Conservation (phyloP, 64 coral and sea anemone genomes). For the Pocillopora verrucosa region DNA sequence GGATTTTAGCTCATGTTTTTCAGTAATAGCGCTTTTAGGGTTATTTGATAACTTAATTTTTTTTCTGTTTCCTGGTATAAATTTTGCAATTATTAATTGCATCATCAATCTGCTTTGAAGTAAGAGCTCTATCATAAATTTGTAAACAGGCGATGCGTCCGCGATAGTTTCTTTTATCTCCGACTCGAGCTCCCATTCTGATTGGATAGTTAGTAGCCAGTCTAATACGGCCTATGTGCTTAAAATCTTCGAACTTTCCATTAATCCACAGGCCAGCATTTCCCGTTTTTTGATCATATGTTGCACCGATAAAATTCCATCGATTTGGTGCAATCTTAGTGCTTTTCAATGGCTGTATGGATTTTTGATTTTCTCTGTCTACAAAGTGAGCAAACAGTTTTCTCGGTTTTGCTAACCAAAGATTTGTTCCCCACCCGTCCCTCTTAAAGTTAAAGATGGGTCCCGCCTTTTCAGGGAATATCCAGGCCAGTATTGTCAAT, state of each 20-base stretch:
- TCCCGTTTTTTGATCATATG: conserved; percentile 46
- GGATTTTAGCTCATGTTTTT: no score
- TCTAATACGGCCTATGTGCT: conserved; percentile 7
- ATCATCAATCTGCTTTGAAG: conserved; percentile 14
- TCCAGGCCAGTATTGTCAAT: conserved; percentile 38
- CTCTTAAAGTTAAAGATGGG: conserved; percentile 38
- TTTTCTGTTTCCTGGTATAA: background rate
- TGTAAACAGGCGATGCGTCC: conserved; percentile 50
- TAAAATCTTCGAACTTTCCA: conserved; percentile 12
- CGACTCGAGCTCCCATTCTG: conserved; percentile 22
- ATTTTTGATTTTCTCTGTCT: background rate
- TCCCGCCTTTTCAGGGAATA: conserved; percentile 36
- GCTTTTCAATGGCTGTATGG: background rate
- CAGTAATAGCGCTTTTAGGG: no score
- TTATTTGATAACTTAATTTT: no score
- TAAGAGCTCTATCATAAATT: conserved; percentile 12
- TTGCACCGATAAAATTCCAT: conserved; percentile 48
- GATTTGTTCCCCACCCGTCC: conserved; percentile 36
- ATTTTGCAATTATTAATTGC: conserved; percentile 35
- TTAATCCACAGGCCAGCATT: conserved; percentile 41
- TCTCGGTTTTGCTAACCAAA: conserved; percentile 24
- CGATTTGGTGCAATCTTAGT: conserved; percentile 27
- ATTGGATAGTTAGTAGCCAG: conserved; percentile 32
- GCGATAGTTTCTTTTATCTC: conserved; percentile 25
- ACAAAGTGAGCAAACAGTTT: conserved; percentile 19